These are phyloP conservation scores for Rhadinocentrus ornatus DNA, from an alignment of 2,797 vertebrate species.

Conservation along the genomic window DNA sequence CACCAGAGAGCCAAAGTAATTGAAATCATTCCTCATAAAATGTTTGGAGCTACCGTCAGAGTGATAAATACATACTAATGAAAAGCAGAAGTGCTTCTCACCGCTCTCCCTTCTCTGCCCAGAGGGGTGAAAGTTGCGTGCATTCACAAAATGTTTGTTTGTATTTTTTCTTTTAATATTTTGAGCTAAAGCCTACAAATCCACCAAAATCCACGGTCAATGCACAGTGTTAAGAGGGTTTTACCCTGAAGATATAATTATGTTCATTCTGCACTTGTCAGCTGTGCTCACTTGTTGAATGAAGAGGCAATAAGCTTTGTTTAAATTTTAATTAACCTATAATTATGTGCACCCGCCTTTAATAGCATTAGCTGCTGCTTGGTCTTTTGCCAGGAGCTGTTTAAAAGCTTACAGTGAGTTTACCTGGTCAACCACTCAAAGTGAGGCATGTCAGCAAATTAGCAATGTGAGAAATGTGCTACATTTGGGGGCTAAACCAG, in stretches of 20 bases:
- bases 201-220: conserved; percentile 35
- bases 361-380: conserved; percentile 15
- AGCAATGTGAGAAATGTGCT: neutral
- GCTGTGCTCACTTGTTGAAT: conserved; percentile 51
- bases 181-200: conserved; percentile 44
- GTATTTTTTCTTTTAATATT: conserved; percentile 16
- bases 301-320: conserved; percentile 61
- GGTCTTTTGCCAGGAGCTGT: conserved; percentile 14
- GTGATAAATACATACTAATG: conserved; percentile 60
- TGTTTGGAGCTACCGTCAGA: conserved; percentile 60
- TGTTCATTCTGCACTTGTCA: conserved; percentile 63
- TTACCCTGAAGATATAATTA: conserved; percentile 69
- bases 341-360: conserved; percentile 48
- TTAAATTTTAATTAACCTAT: conserved; percentile 70
- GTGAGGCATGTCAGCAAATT: neutral
- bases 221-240: conserved; percentile 40
- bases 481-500: neutral
- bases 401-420: conserved; percentile 19
- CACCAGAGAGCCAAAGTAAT: conserved; percentile 69
- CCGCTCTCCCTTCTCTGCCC: conserved; percentile 34
- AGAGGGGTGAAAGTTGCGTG: conserved; percentile 43
- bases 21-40: conserved; percentile 73
- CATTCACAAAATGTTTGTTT: conserved; percentile 26
- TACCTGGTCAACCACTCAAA: conserved; percentile 6
- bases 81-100: conserved; percentile 55